phyloP scores from a whole-genome alignment of 2,888 invertebrate genomes.

The Eupithecia exiguata region DNA sequence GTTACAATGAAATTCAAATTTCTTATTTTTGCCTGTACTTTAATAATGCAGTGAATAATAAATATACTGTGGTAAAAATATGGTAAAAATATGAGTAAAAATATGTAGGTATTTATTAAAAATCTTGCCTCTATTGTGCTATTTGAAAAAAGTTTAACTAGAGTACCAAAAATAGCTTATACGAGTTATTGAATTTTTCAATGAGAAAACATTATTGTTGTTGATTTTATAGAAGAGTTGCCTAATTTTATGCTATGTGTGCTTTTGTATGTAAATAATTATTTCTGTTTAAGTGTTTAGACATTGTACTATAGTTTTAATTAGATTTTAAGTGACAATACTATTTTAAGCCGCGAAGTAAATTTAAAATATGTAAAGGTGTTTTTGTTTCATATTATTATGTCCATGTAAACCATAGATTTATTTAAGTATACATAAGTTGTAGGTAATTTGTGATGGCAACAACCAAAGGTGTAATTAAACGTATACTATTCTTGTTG shows the following conservation, averaged over 20 bases:
- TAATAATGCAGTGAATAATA: too few species aligned
- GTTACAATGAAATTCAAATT: not conserved
- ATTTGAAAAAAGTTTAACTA: not conserved
- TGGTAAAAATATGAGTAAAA: not conserved
- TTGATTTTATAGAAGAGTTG: not conserved
- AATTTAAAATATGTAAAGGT: not conserved
- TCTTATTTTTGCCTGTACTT: not conserved
- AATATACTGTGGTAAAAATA: too few species aligned
- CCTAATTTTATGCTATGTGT: constrained; percentile 2
- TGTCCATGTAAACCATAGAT: not conserved
- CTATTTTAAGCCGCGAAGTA: constrained; percentile 4
- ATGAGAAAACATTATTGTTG: not conserved
- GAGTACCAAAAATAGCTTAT: not conserved
- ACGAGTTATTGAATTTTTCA: not conserved
- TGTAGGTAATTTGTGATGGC: not conserved
- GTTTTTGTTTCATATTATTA: not conserved
- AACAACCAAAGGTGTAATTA: too few species aligned
- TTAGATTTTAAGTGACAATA: constrained; percentile 9
- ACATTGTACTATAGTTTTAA: constrained; percentile 5
- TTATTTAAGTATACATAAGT: not conserved
- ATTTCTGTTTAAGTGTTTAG: not conserved
- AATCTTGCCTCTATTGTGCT: not conserved
- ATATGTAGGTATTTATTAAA: not conserved
- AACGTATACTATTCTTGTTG: too few species aligned
- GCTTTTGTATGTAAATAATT: constrained; percentile 14